A percentile compares a stretch with the other conserved stretches of the same genome.
Conservation (phyloP, 2,113 vertebrate genomes). For the Tyto alba region DNA sequence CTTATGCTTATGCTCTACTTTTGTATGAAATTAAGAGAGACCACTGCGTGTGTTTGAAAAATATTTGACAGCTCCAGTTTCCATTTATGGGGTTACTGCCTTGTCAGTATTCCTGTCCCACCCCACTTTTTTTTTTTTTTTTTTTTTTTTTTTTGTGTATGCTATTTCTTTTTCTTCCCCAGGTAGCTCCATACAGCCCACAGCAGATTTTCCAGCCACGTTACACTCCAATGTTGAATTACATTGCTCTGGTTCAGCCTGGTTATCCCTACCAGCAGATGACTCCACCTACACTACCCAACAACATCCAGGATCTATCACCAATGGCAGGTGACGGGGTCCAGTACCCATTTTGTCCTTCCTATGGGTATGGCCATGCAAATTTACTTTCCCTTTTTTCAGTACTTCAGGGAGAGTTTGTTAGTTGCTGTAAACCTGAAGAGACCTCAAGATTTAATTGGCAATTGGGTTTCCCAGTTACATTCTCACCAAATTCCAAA, state of each 20-base stretch:
- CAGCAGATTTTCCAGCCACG: constrained; percentile 57
- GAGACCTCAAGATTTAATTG: background rate
- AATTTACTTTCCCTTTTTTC: background rate
- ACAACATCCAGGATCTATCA: background rate
- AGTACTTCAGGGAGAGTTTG: background rate
- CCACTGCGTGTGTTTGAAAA: background rate
- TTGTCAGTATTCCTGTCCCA: background rate
- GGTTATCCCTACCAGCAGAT: constrained; percentile 41
- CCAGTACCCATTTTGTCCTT: constrained; percentile 16
- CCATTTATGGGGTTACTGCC: background rate
- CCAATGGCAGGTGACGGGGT: constrained; percentile 40
- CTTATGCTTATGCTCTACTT: background rate
- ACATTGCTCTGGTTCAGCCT: constrained; percentile 48
- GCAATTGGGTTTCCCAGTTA: background rate
- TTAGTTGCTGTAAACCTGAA: background rate
- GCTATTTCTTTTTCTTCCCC: background rate
- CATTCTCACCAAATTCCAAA: background rate
- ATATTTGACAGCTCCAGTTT: background rate
- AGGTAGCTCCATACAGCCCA: constrained; percentile 50
- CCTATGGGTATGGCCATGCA: constrained; percentile 31
- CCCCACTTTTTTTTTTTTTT: no score
- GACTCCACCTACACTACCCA: background rate
- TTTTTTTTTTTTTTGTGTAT: no score
- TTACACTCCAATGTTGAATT: constrained; percentile 31
- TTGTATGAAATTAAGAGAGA: background rate